Evolutionary conservation across 2,888 invertebrate species (phyloP), one percentile per base, ranked within the genome.

Genomic region (Polyploca ridens): DNA sequence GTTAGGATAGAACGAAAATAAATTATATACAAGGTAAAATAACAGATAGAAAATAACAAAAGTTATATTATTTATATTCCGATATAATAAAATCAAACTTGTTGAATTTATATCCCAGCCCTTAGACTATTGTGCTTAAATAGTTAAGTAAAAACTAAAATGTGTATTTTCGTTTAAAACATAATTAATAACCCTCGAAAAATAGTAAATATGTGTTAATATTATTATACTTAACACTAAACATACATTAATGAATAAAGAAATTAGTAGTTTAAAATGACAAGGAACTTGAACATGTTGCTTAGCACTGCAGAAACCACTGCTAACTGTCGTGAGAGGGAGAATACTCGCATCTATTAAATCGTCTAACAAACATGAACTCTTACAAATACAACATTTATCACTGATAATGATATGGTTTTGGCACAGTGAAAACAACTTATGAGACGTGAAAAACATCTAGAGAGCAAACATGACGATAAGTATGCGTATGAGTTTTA

Each of bases 331-430:
- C 78, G 79, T 70, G 71, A 65, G 64, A 49, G 41, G 27, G 41
- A 41, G 44, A 38, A 60, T 10, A 60, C 35, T 60, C 58, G 27
- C 59, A 60, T 19, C 59, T 60, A 35, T 27, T 41, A 61, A 13
- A 33, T 16, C 38, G 72, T 81, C 76, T 79, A 79, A 78, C 74
- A 74, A 77, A 83, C 73, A 74, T 77, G 69, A 75, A 72, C 74
- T 76, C 79, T 83, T 86, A 85, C 73, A 78, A 75, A 69, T 70
- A 82, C 80, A 87, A 84, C 79, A 82, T 85, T 79, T 89, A 91
- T 90, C 90, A 89, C 90, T 87, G 88, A 89, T 87, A 71, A 89
- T 89, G 90, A 92, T 92, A 93, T 93, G 91, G 87, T 90, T 90
- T 88, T 88, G 88, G 88, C 88, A 88, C 88, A 86, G 81, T 84